Evolutionary conservation across 1,140 invertebrate genomes (phyloP), one percentile per base, ranked within the genome.

Genomic region (Pseudomyrmex sp.): DNA sequence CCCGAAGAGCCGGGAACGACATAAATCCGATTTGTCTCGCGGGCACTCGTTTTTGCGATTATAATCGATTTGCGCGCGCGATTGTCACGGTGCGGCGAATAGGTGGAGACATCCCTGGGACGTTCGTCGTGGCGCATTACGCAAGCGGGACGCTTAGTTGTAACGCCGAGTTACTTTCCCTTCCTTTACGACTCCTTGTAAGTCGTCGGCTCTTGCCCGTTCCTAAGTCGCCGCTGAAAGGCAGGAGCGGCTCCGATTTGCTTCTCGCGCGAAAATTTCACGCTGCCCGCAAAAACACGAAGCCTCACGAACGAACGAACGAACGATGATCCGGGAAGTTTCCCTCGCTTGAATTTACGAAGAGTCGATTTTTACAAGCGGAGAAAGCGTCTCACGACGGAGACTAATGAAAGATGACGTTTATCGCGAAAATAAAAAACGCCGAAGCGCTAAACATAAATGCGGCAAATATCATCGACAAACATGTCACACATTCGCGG

Each of bases 131-230:
- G 15, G 69, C 56, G 44, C 44, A 88, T 93, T 93, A 94, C 90
- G 93, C 90, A 93, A 93, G 88, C 87, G 72, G 52, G 62, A 83
- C 74, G 84, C 75, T 85, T 87, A 84, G 86, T 88, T 85, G 46
- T 44, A 63, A 66, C 66, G 69, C 58, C 82, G 50, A 89, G 88
- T 92, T 90, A 94, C 94, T 94, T 94, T 94, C 94, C 93, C 92
- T 94, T 94, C 91, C 90, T 93, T 93, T 92, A 93, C 91, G 91
- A 92, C 89, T 90, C 63, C 82, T 84, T 65, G 56, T 82, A 72
- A 88, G 84, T 76, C 12, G 3, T 48, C 58, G 73, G 56, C 26
- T 23, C 61, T 72, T 79, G 61, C 13, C 13, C 35, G 35, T 35
- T 26, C 50, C 58, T 66, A 35, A 35, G 35, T 35, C 68, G 48